Conservation (phyloP, 2,888 invertebrate genomes). For the Drosophila algonquin region DNA sequence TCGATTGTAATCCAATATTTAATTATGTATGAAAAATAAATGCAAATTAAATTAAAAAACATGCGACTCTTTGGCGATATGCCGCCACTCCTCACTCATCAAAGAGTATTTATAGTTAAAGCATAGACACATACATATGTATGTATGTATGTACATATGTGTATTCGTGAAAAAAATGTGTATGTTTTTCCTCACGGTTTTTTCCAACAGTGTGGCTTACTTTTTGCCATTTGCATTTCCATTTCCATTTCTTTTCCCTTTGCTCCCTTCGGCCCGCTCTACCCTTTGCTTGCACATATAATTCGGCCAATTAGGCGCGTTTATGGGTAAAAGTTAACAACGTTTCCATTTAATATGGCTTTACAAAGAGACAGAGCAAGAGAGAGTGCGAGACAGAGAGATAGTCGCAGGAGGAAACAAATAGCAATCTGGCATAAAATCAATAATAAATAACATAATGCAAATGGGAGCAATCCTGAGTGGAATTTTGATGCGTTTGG, state of each 20-base stretch:
- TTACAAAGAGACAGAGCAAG: not conserved
- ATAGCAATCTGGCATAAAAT: slow-evolving; percentile 53
- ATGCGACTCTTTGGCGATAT: not conserved
- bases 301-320: slow-evolving; percentile 62
- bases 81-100: not conserved
- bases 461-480: slow-evolving; percentile 20
- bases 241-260: slow-evolving; percentile 10
- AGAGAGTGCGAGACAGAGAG: not conserved
- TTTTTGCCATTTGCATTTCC: slow-evolving; percentile 34
- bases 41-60: not conserved
- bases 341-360: slow-evolving; percentile 21
- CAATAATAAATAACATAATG: slow-evolving; percentile 65
- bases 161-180: slow-evolving; percentile 9
- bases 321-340: slow-evolving; percentile 50
- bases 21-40: too few relatives aligned
- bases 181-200: slow-evolving; percentile 16
- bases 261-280: not conserved
- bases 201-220: slow-evolving; percentile 23
- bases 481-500: slow-evolving; percentile 26
- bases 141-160: too few relatives aligned
- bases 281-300: slow-evolving; percentile 44
- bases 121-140: not conserved
- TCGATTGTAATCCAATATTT: too few relatives aligned
- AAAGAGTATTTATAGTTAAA: slow-evolving; percentile 9
- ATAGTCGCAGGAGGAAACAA: not conserved